Base-by-base conservation (phyloP, 64 coral and sea anemone genomes). In the Acropora yongei region DNA sequence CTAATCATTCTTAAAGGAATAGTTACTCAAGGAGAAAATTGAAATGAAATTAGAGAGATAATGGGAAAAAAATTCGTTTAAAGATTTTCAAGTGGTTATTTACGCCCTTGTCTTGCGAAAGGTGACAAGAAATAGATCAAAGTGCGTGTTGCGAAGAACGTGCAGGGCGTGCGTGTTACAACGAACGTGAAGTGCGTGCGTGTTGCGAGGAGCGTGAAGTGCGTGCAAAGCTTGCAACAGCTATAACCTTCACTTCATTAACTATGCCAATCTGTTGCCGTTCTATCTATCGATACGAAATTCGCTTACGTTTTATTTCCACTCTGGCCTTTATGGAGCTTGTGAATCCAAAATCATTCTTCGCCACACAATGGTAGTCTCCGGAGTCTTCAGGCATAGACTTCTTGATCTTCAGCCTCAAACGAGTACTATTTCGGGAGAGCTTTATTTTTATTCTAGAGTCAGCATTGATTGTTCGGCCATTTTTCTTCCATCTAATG, bases 401-500 rank as follows among this genome's bases (percentile, higher is more conserved):
- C 14, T 91, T 67, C 49, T 39, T 91, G 45, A 97, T 97, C 68
- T 88, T 83, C 78, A 97, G 78, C 57, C 83, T 89, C 6, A 88
- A 96, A 5, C 88, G 72, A 49, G 76, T 51, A 4, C 60, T 40
- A 12, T 30, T 11, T 6, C 30, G 30, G 30, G 30, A 30, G 30
- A 63, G 40, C 44, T 67, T 68, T 45, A 88, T 91, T 45, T 53
- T 91, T 42, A 91, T 60, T 30, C 92, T 67, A 13, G 68, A 1
- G 84, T 72, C 75, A 45, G 68, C n/a, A 44, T 12, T 47, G 41
- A 97, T 41, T 3, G 88, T 43, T 30, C 48, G 10, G 12, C 95
- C 95, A 88, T 97, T 78, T 74, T 91, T 97, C 60, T 89, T 94
- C 95, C 95, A 97, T 74, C 84, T 97, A 19, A 97, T 94, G 1